Evolutionary conservation across 1,140 invertebrate genomes (phyloP).

Genomic region (Brachionus angularis): DNA sequence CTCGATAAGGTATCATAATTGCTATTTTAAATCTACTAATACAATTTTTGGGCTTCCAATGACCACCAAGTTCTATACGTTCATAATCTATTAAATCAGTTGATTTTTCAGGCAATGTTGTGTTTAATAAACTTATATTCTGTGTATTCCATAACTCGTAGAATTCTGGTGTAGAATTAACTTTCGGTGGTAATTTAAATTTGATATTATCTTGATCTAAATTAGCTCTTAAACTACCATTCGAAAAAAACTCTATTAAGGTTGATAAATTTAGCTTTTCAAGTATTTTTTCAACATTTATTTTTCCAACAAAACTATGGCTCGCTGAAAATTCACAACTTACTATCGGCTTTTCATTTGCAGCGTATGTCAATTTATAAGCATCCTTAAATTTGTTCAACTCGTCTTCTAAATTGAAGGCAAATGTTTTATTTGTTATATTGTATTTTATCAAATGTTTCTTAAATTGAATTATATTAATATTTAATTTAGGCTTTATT

Average conservation of each 20-base stretch:
- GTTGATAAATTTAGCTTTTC: not conserved
- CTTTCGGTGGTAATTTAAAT: slow-evolving; percentile 19
- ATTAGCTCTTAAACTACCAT: slow-evolving; percentile 2
- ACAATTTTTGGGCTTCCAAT: slow-evolving; percentile 48
- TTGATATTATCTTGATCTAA: not conserved
- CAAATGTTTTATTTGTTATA: no score
- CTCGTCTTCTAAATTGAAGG: no score
- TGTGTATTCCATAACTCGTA: slow-evolving; percentile 20
- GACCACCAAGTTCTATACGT: slow-evolving; percentile 45
- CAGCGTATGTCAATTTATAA: no score
- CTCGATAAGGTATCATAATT: slow-evolving; percentile 52
- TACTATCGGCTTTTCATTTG: no score
- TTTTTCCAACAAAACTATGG: no score
- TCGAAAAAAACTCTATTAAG: slow-evolving; percentile 9
- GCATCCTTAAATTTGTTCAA: no score
- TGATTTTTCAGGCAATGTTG: not conserved
- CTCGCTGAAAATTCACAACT: no score
- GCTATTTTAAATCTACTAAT: slow-evolving; percentile 49
- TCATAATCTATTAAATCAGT: slow-evolving; percentile 14
- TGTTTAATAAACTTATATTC: not conserved
- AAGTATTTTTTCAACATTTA: not conserved
- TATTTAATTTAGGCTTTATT: no score
- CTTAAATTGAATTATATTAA: no score
- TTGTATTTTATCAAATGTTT: no score
- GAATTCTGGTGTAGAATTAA: not conserved